These are phyloP conservation scores for Lophius piscatorius DNA, from an alignment of 2,113 vertebrate species.

Conservation along the genomic window DNA sequence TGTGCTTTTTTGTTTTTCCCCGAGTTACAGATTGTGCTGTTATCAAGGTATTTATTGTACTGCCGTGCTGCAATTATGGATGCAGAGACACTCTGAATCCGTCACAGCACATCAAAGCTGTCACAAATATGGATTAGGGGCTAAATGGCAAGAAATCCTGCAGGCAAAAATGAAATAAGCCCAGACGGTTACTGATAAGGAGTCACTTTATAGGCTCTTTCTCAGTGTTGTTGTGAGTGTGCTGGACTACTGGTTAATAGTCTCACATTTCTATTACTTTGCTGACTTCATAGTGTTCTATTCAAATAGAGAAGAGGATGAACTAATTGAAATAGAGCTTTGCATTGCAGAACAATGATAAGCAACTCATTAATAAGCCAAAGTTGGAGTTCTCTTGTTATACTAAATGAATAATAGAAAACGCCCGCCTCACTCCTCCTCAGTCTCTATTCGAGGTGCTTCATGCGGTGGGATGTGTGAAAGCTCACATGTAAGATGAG, in stretches of 20 bases:
- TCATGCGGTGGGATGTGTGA: slow-evolving; percentile 30
- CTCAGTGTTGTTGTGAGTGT: slow-evolving; percentile 39
- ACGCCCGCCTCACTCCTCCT: slow-evolving; percentile 16
- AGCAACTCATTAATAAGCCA: slow-evolving; percentile 44
- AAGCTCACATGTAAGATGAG: slow-evolving; percentile 37
- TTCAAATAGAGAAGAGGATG: slow-evolving; percentile 39
- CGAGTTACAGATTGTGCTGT: slow-evolving; percentile 56
- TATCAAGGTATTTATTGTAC: slow-evolving; percentile 72
- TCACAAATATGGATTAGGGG: slow-evolving; percentile 51
- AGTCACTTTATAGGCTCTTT: slow-evolving; percentile 37
- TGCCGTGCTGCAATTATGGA: slow-evolving; percentile 33
- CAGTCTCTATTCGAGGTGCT: slow-evolving; percentile 7
- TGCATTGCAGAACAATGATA: slow-evolving; percentile 42
- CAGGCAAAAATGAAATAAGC: slow-evolving; percentile 58
- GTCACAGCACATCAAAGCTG: slow-evolving; percentile 61
- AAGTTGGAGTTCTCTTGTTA: slow-evolving; percentile 21
- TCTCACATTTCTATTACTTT: slow-evolving; percentile 43
- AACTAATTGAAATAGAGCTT: slow-evolving; percentile 44
- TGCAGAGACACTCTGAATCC: slow-evolving; percentile 39
- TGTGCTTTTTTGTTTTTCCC: slow-evolving; percentile 68
- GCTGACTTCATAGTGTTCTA: slow-evolving; percentile 27
- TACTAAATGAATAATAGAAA: slow-evolving; percentile 25
- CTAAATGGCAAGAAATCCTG: slow-evolving; percentile 61
- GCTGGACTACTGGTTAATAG: slow-evolving; percentile 38
- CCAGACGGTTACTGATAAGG: slow-evolving; percentile 60